phyloP scores from a whole-genome alignment of 1,140 invertebrate genomes.

The Drosophila busckii region DNA sequence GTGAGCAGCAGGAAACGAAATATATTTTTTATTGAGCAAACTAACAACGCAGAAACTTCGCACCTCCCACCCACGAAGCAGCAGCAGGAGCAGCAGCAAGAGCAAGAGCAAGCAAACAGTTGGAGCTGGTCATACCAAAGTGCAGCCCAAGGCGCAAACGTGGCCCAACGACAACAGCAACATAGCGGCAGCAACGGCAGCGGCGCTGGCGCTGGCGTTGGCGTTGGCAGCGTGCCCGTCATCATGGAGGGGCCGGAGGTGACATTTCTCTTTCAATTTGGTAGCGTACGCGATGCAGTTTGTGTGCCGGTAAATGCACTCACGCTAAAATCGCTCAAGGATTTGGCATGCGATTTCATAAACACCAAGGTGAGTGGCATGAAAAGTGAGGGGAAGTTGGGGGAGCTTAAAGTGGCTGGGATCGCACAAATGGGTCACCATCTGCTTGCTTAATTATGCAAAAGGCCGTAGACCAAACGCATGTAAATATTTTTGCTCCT shows the following conservation, averaged over 20 bases:
- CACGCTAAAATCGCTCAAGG: slow-evolving; percentile 94
- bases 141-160: slow-evolving; percentile 40
- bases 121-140: too few species aligned
- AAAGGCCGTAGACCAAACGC: slow-evolving; percentile 2
- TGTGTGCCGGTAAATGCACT: slow-evolving; percentile 88
- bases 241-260: slow-evolving; percentile 87
- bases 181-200: slow-evolving; percentile 41
- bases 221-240: slow-evolving; percentile 60
- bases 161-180: slow-evolving; percentile 56
- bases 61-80: not conserved
- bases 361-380: slow-evolving; percentile 89
- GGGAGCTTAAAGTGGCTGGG: too few species aligned
- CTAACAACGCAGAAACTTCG: too few species aligned
- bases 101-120: too few species aligned
- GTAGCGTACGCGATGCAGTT: slow-evolving; percentile 92
- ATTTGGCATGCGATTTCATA: slow-evolving; percentile 96
- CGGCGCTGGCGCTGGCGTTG: slow-evolving; percentile 22
- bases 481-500: slow-evolving; percentile 32
- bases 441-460: slow-evolving; percentile 59
- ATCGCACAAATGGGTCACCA: slow-evolving; percentile 24
- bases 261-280: slow-evolving; percentile 96
- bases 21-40: slow-evolving; percentile 49
- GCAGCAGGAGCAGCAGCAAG: slow-evolving; percentile 6
- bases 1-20: slow-evolving; percentile 31
- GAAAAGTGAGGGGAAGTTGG: too few species aligned